Percentiles rank a stretch among this genome's conserved stretches.
Conservation (phyloP, 2,113 vertebrate genomes). For the Sclerurus mexicanus region DNA sequence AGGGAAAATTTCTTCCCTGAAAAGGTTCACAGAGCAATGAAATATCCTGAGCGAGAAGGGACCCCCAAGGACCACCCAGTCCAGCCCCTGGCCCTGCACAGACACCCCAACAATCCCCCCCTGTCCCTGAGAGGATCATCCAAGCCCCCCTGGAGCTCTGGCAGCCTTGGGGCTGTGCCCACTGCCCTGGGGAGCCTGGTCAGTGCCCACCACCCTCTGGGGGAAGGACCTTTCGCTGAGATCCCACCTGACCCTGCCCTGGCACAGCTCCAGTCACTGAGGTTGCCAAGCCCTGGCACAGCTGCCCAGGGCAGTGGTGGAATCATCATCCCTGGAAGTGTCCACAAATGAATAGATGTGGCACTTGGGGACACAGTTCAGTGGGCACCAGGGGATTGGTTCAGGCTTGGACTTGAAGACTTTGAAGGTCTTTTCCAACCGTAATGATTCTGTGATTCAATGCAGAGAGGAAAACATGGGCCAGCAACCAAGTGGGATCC, state of each 20-base stretch:
- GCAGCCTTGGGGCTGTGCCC: background rate
- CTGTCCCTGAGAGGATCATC: background rate
- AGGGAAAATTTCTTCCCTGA: background rate
- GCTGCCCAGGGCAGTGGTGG: background rate
- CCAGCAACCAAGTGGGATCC: accelerated
- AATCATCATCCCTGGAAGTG: background rate
- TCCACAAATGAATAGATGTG: background rate
- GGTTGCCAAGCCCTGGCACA: background rate
- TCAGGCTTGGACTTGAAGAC: background rate
- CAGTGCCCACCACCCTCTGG: background rate
- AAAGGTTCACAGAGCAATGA: accelerated
- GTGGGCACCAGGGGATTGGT: background rate
- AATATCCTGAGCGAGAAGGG: background rate
- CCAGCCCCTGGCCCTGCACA: background rate
- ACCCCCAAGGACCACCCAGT: background rate
- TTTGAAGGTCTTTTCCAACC: background rate
- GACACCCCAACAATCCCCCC: background rate
- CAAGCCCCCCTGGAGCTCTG: background rate
- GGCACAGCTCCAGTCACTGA: background rate
- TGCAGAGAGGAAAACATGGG: accelerated
- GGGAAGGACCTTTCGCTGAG: accelerated
- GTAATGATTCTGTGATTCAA: background rate
- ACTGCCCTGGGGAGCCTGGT: background rate
- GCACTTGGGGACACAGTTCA: background rate
- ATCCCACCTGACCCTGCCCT: background rate